Evolutionary conservation across 2,797 vertebrate genomes (phyloP).

Genomic region (Anguilla pacifica): DNA sequence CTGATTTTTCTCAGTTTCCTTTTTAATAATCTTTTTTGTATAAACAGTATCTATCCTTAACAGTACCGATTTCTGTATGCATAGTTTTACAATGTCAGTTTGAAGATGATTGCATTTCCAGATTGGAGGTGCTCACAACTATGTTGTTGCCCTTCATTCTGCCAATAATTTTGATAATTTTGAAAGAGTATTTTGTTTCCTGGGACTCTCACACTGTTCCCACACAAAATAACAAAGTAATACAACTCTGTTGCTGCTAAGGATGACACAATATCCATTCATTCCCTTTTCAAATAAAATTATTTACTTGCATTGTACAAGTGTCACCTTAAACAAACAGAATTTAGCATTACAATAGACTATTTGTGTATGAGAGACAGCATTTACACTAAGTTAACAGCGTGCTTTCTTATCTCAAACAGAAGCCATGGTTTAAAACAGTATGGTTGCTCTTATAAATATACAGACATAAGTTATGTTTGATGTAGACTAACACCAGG

Average conservation of each 20-base stretch:
- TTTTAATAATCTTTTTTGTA: background rate
- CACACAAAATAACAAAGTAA: background rate
- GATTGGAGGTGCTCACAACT: background rate
- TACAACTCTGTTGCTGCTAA: background rate
- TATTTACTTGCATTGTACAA: background rate
- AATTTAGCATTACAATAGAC: background rate
- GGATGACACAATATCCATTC: background rate
- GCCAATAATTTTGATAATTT: no score
- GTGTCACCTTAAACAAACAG: background rate
- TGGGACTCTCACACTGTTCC: background rate
- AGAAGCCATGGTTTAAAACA: constrained; percentile 13
- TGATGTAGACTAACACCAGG: constrained; percentile 14
- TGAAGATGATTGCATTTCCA: background rate
- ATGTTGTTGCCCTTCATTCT: background rate
- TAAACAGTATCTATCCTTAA: background rate
- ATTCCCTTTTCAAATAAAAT: background rate
- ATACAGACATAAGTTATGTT: background rate
- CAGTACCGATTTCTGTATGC: background rate
- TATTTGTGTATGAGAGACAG: background rate
- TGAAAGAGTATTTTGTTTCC: background rate
- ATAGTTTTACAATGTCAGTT: background rate
- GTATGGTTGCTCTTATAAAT: constrained; percentile 14
- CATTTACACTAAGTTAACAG: background rate
- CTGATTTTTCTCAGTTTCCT: background rate
- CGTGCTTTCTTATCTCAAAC: constrained; percentile 8